Evolutionary conservation across 2,888 invertebrate species (phyloP), one percentile per base, ranked within the genome.

Genomic region (Apotomis capreana): DNA sequence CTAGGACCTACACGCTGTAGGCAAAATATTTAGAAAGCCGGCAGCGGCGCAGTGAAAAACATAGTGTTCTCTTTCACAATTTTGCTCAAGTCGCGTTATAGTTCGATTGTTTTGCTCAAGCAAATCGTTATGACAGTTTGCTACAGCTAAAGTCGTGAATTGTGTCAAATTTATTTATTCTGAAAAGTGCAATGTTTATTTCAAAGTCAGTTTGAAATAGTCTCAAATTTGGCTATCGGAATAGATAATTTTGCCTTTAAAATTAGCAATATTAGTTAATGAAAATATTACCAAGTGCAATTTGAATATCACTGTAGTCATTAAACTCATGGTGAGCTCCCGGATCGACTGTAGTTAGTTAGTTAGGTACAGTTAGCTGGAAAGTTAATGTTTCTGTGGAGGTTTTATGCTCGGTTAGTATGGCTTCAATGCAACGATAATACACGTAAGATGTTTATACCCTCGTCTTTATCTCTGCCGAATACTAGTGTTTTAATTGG

Each of bases 361-460:
- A 71, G 67, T 51, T 72, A 72, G 68, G 63, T 68, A 63, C 58
- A 68, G 68, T 63, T 68, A 71, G 72, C 37, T 57, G 62, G 54
- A 67, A 68, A 52, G 68, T 68, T 26, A 61, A 68, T 68, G 63
- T 63, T 72, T 57, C 68, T 46, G 13, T 71, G 52, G 37, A 58
- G 13, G 54, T 37, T 15, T 63, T 63, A 15, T 58, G 68, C 46
- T 72, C 62, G 68, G 68, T 63, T 68, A 59, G 6, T 68, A 58
- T 49, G 49, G 6, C 49, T 10, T 49, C 10, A 5, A 40, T 40
- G 5, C 6, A 40, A 40, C 1, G 3, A 40, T 6, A 40, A 40
- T 40, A 40, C 40, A 40, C 5, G 40, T 5, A 5, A 40, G 6
- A 49, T 49, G 49, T 49, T 49, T 49, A 49, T 49, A 10, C 10